Conservation (phyloP, 2,113 vertebrate genomes). For the Scartelaos histophorus region DNA sequence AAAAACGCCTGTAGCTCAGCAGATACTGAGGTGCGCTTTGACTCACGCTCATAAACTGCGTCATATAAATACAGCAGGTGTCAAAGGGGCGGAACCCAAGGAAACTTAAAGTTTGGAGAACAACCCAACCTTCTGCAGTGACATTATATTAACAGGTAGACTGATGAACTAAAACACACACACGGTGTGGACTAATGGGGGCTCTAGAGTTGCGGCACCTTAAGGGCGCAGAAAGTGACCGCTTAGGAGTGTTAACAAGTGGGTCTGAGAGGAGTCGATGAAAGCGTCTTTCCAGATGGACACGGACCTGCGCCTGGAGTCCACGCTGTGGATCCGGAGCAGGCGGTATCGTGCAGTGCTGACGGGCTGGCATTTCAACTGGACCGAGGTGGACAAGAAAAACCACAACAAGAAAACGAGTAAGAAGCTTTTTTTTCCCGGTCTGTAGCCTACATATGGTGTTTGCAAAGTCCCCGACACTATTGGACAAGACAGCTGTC, state of each 20-base stretch:
- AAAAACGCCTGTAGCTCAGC: neutral
- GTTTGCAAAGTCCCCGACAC: no score
- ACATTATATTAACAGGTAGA: neutral
- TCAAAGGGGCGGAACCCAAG: slow-evolving; percentile 30
- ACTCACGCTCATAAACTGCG: slow-evolving; percentile 47
- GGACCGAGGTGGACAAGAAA: slow-evolving; percentile 76
- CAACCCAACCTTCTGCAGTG: neutral
- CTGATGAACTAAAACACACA: neutral
- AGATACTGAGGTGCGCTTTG: neutral
- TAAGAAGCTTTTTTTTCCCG: slow-evolving; percentile 32
- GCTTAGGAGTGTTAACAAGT: neutral
- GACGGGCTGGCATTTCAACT: slow-evolving; percentile 76
- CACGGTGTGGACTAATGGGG: neutral
- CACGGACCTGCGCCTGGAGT: slow-evolving; percentile 66
- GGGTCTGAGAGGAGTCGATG: neutral
- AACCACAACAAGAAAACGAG: slow-evolving; percentile 69
- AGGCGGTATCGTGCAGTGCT: slow-evolving; percentile 71
- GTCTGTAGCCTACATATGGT: no score
- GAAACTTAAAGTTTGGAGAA: slow-evolving; percentile 27
- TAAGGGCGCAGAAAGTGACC: slow-evolving; percentile 13
- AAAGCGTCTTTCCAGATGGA: slow-evolving; percentile 55
- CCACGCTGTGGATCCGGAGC: slow-evolving; percentile 74
- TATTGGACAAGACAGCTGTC: no score
- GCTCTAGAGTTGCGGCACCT: neutral
- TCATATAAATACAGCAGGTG: slow-evolving; percentile 60